These are phyloP conservation scores for Lucilia cuprina DNA, from an alignment of 1,140 invertebrate genomes.

Conservation along the genomic window DNA sequence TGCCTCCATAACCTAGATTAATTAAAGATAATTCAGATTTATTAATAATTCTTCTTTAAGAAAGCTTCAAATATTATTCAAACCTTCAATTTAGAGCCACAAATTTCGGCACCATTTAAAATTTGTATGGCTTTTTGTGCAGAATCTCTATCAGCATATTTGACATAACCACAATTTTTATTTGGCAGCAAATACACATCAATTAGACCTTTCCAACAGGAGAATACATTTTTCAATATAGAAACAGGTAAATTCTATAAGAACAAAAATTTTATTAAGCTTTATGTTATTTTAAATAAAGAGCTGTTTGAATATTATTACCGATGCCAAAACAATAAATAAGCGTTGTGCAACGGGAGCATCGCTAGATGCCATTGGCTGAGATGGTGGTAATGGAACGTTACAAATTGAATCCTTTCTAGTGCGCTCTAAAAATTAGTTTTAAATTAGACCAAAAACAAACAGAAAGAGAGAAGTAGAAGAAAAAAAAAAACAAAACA, in stretches of 20 bases:
- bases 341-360: conserved; percentile 63
- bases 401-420: conserved; percentile 65
- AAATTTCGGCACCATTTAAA: conserved; percentile 83
- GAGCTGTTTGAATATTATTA: conserved; percentile 37
- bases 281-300: background rate
- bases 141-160: conserved; percentile 80
- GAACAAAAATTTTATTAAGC: conserved; percentile 68
- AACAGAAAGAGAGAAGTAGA: too few species aligned
- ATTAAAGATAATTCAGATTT: background rate
- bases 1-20: conserved; percentile 85
- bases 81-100: conserved; percentile 71
- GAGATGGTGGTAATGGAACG: conserved; percentile 74
- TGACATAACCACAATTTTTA: conserved; percentile 91
- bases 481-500: background rate
- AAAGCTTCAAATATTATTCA: background rate
- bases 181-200: conserved; percentile 89
- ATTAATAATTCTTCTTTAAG: background rate
- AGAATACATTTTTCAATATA: conserved; percentile 88
- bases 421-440: conserved; percentile 46
- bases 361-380: conserved; percentile 78
- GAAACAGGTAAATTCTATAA: conserved; percentile 80
- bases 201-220: conserved; percentile 91
- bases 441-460: background rate
- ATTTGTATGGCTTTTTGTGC: conserved; percentile 67
- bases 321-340: conserved; percentile 59